Evolutionary conservation across 2,113 vertebrate genomes (phyloP).

Genomic region (Ranitomeya variabilis): DNA sequence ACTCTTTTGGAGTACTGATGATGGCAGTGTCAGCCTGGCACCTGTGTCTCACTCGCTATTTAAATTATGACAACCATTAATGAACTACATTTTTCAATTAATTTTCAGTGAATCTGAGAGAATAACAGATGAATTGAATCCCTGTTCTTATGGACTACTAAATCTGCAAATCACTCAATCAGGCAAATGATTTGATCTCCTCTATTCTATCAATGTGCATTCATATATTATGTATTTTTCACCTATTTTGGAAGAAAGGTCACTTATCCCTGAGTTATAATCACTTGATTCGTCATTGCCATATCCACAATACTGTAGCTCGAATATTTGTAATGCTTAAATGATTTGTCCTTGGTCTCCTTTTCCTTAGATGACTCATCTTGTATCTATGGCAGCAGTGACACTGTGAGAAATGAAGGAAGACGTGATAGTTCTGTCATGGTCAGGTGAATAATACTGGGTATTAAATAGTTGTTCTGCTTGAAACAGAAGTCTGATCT

Average conservation of each 20-base stretch:
- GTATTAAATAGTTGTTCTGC: background rate
- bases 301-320: background rate
- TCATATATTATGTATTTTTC: background rate
- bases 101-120: too few relatives aligned
- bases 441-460: background rate
- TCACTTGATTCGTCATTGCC: background rate
- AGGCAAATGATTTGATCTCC: too few relatives aligned
- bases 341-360: conserved; percentile 38
- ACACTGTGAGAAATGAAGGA: background rate
- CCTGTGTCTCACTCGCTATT: too few relatives aligned
- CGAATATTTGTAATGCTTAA: background rate
- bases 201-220: too few relatives aligned
- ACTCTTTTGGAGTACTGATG: too few relatives aligned
- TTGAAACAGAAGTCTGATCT: background rate
- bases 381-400: conserved; percentile 52
- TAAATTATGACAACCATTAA: too few relatives aligned
- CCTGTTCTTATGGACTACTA: too few relatives aligned
- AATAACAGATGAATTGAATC: too few relatives aligned
- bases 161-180: too few relatives aligned
- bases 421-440: conserved; percentile 10
- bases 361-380: conserved; percentile 43
- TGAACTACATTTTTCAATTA: too few relatives aligned
- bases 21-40: too few relatives aligned
- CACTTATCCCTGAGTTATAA: background rate
- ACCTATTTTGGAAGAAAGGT: background rate